phyloP scores from a whole-genome alignment of 2,113 vertebrate species.

The Brachyhypopomus occidentalis region DNA sequence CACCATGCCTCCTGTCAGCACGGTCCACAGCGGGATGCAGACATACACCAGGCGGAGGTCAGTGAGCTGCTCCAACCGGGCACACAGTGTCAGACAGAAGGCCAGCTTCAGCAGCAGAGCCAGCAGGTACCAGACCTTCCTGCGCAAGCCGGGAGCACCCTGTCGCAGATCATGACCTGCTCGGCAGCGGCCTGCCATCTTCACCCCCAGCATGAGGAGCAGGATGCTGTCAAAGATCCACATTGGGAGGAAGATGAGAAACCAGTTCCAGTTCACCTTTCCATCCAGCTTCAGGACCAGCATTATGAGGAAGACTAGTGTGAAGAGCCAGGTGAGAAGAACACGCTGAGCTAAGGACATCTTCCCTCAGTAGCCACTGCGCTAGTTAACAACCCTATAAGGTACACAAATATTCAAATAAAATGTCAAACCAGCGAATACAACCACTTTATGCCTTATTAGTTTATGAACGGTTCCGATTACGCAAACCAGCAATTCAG shows the following conservation, averaged over 20 bases:
- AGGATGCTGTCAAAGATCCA: slow-evolving; percentile 95
- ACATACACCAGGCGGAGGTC: slow-evolving; percentile 83
- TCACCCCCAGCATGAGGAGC: slow-evolving; percentile 89
- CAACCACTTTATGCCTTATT: too few species aligned
- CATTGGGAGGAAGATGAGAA: slow-evolving; percentile 92
- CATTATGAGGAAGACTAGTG: slow-evolving; percentile 91
- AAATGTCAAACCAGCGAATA: too few species aligned
- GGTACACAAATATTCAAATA: neutral
- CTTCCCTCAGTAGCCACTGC: slow-evolving; percentile 3
- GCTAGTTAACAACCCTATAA: neutral
- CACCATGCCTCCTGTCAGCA: slow-evolving; percentile 85
- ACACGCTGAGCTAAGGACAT: slow-evolving; percentile 97
- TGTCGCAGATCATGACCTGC: slow-evolving; percentile 88
- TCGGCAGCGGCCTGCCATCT: slow-evolving; percentile 91
- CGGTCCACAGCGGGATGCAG: slow-evolving; percentile 89
- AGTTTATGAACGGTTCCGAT: too few species aligned
- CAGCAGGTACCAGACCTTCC: slow-evolving; percentile 88
- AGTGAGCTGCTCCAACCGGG: slow-evolving; percentile 84
- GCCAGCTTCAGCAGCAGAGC: slow-evolving; percentile 90
- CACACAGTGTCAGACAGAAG: slow-evolving; percentile 91
- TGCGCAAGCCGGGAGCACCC: slow-evolving; percentile 85
- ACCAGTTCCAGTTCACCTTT: slow-evolving; percentile 96
- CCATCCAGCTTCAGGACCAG: slow-evolving; percentile 93
- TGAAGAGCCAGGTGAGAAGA: slow-evolving; percentile 93
- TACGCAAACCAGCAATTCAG: too few species aligned